Evolutionary conservation across 1,140 invertebrate species (phyloP).

Genomic region (Popillia japonica): DNA sequence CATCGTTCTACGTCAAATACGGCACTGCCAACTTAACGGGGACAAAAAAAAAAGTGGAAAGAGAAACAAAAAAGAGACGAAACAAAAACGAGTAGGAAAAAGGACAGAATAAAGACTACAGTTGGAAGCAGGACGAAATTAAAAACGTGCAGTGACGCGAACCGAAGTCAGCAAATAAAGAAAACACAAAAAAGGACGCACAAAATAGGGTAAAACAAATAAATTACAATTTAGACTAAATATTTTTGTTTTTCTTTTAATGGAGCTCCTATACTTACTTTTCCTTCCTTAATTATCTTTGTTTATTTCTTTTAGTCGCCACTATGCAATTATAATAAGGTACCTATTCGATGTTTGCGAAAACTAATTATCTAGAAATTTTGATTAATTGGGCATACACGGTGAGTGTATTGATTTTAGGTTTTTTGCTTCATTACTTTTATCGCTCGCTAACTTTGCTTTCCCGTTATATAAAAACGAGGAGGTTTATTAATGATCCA

Average conservation of each 20-base stretch:
- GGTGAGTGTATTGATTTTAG: constrained; percentile 22
- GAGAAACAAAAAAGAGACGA: not conserved
- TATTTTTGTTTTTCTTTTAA: not conserved
- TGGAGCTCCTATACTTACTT: not conserved
- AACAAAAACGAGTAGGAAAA: no score
- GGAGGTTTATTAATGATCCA: not conserved
- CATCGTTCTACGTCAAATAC: constrained; percentile 25
- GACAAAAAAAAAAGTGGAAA: not conserved
- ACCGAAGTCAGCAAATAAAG: not conserved
- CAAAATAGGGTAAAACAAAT: constrained; percentile 8
- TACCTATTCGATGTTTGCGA: constrained; percentile 19
- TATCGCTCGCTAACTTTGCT: not conserved
- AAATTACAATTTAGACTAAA: constrained; percentile 29
- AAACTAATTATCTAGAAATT: not conserved
- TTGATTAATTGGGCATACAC: not conserved
- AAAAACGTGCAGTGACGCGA: constrained; percentile 21
- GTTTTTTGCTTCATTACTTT: not conserved
- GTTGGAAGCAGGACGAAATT: constrained; percentile 5
- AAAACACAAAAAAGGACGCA: not conserved
- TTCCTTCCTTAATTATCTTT: not conserved
- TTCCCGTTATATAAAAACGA: not conserved
- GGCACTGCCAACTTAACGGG: constrained; percentile 12
- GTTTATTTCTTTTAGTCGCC: not conserved
- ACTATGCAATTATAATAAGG: constrained; percentile 5
- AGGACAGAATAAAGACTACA: not conserved